phyloP scores from a whole-genome alignment of 2,113 vertebrate species.

The Bubo bubo region DNA sequence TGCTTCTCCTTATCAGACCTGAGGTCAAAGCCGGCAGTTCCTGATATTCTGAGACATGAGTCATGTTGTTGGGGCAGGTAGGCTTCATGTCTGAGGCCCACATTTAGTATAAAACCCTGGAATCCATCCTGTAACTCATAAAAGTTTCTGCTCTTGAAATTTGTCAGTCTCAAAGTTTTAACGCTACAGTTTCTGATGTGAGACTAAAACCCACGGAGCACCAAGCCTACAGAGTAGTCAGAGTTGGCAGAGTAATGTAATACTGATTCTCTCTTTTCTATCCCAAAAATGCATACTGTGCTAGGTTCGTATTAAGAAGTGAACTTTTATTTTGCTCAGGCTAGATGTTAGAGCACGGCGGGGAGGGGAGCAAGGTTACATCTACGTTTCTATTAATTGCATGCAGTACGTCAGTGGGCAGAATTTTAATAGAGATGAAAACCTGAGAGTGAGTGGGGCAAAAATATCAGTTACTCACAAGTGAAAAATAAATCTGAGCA shows the following conservation, averaged over 20 bases:
- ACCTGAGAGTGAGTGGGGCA: neutral
- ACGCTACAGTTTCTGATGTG: neutral
- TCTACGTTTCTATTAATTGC: neutral
- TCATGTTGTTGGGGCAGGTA: neutral
- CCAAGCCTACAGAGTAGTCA: neutral
- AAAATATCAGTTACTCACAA: neutral
- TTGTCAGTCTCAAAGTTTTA: neutral
- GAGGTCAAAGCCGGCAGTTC: neutral
- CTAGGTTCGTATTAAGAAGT: neutral
- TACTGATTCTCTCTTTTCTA: neutral
- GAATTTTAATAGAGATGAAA: neutral
- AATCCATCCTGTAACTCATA: neutral
- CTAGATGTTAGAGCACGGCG: neutral
- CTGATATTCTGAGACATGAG: neutral
- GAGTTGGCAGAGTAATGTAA: neutral
- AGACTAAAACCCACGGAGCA: neutral
- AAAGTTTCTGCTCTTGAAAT: neutral
- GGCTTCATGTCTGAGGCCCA: neutral
- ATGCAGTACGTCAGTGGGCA: neutral
- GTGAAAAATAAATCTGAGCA: neutral
- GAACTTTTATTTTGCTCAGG: neutral
- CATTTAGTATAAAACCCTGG: neutral
- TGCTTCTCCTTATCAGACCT: neutral
- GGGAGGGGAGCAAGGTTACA: neutral
- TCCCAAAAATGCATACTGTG: neutral